phyloP scores from a whole-genome alignment of 2,113 vertebrate species.

The Paraplagusia blochii region DNA sequence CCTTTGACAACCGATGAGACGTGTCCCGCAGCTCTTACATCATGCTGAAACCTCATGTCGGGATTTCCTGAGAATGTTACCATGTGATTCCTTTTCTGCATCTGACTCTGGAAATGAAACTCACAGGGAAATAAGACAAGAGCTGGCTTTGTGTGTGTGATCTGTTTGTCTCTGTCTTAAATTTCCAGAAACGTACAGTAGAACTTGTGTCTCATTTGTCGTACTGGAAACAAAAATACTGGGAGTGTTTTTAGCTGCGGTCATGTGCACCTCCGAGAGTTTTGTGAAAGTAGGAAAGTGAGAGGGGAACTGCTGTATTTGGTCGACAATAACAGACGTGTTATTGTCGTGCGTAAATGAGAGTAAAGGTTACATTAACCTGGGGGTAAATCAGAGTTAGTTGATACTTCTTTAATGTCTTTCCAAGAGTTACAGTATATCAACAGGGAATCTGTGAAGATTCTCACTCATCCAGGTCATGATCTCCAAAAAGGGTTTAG shows the following conservation, averaged over 20 bases:
- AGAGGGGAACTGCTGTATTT: neutral
- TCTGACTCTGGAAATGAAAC: conserved; percentile 32
- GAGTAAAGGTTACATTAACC: no score
- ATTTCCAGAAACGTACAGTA: conserved; percentile 43
- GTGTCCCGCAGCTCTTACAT: neutral
- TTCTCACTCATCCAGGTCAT: no score
- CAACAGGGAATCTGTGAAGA: no score
- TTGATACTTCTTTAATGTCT: no score
- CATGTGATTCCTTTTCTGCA: conserved; percentile 47
- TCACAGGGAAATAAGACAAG: conserved; percentile 33
- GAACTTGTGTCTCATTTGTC: conserved; percentile 49
- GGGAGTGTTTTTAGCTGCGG: neutral
- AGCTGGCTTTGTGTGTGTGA: conserved; percentile 51
- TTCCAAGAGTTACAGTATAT: no score
- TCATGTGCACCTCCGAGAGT: neutral
- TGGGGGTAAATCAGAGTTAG: no score
- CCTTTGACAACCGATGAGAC: no score
- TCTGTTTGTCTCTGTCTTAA: conserved; percentile 22
- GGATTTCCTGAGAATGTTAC: conserved; percentile 27
- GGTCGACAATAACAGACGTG: no score
- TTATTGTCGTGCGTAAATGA: no score
- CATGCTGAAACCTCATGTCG: conserved; percentile 17
- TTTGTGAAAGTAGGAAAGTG: neutral
- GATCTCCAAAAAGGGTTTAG: no score
- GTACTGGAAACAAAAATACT: conserved; percentile 19